Percentiles rank a stretch among this genome's conserved stretches.
These are phyloP conservation scores for Chelmon rostratus DNA, from an alignment of 2,797 vertebrate species.

Conservation along the genomic window DNA sequence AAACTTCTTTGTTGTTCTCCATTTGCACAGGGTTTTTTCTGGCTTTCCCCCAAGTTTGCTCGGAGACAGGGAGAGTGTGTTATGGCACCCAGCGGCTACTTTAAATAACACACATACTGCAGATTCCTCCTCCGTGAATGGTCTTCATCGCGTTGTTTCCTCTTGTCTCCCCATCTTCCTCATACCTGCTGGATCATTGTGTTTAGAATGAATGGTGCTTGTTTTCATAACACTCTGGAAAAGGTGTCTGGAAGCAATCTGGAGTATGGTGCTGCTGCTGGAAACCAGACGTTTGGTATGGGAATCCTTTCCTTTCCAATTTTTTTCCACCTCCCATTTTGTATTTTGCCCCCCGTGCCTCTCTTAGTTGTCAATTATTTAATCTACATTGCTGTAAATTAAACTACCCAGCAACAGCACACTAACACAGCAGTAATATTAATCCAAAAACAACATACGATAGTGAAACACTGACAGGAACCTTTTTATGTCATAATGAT, in stretches of 20 bases:
- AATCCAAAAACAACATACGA: too few species aligned
- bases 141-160: neutral
- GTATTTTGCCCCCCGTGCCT: too few species aligned
- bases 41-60: neutral
- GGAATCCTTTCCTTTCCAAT: neutral
- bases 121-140: neutral
- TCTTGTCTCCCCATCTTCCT: neutral
- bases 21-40: neutral
- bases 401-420: too few species aligned
- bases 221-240: neutral
- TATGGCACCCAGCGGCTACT: neutral
- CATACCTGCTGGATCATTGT: neutral
- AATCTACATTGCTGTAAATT: neutral
- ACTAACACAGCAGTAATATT: too few species aligned
- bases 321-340: neutral
- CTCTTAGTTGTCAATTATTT: too few species aligned
- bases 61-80: constrained; percentile 1
- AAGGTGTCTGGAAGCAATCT: neutral
- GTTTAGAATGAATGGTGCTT: neutral
- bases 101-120: constrained; percentile 6
- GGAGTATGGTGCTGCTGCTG: neutral
- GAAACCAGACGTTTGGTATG: neutral
- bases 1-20: neutral
- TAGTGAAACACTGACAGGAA: too few species aligned
- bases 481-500: too few species aligned